phyloP scores from a whole-genome alignment of 2,888 invertebrate species.

The Pardosa pseudoannulata region DNA sequence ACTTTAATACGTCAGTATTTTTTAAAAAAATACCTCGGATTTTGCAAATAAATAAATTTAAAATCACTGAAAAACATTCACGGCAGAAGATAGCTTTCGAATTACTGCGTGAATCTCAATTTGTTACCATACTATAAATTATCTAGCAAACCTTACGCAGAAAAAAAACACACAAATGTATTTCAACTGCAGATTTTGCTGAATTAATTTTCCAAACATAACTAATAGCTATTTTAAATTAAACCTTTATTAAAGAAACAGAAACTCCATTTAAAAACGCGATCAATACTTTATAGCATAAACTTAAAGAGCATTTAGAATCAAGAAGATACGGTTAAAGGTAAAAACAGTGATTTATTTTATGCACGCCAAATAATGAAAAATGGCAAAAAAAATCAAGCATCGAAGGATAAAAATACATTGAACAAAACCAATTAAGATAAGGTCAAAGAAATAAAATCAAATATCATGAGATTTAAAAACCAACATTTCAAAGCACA shows the following conservation, averaged over 20 bases:
- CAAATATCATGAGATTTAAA: conserved; percentile 1
- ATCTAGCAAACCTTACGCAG: background rate
- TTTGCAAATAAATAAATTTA: too few species aligned
- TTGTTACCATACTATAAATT: background rate
- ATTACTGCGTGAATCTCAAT: too few species aligned
- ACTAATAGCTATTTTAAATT: background rate
- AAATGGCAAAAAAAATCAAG: background rate
- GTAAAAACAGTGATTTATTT: background rate
- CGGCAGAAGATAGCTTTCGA: too few species aligned
- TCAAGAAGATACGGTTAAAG: background rate
- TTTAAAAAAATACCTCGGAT: too few species aligned
- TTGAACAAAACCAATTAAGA: conserved; percentile 15
- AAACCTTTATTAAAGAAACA: background rate
- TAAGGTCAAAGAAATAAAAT: background rate
- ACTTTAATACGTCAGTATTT: too few species aligned
- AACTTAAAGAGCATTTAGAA: background rate
- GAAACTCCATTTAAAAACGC: background rate
- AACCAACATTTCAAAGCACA: background rate
- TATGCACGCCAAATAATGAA: background rate
- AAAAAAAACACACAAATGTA: background rate
- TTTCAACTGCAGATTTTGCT: background rate
- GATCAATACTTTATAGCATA: background rate
- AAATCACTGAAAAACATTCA: too few species aligned
- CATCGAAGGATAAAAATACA: background rate
- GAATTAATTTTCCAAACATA: background rate